phyloP scores from a whole-genome alignment of 2,113 vertebrate genomes.

The Python bivittatus region DNA sequence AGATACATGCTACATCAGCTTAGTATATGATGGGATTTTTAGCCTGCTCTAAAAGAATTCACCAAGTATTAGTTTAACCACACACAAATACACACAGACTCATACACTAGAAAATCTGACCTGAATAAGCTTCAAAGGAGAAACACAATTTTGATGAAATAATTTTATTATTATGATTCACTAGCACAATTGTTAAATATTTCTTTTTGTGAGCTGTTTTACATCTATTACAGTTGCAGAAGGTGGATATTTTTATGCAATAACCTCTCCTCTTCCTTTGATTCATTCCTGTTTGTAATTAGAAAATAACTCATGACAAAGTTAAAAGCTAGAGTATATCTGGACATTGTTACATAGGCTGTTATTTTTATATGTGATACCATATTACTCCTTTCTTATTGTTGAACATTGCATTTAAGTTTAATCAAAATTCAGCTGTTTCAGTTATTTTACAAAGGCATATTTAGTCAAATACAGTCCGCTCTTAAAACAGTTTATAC shows the following conservation, averaged over 20 bases:
- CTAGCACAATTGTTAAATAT: not conserved
- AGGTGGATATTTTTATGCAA: not conserved
- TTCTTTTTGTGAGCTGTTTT: constrained; percentile 5
- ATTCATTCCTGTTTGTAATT: constrained; percentile 12
- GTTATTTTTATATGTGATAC: constrained; percentile 19
- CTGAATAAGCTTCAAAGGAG: not conserved
- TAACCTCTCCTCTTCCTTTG: not conserved
- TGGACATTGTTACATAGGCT: not conserved
- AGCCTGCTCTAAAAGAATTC: not conserved
- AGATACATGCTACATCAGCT: not conserved
- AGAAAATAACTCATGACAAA: constrained; percentile 9
- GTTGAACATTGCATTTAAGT: constrained; percentile 32
- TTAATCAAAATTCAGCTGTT: constrained; percentile 29
- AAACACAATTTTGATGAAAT: constrained; percentile 8
- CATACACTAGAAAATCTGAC: not conserved
- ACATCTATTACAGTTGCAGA: not conserved
- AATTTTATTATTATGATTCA: constrained; percentile 45
- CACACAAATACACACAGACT: not conserved
- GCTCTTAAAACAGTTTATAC: constrained; percentile 10
- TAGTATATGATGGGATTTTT: not conserved
- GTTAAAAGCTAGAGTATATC: constrained; percentile 22
- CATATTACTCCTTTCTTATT: constrained; percentile 45
- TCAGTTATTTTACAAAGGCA: constrained; percentile 23
- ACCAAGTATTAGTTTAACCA: not conserved
- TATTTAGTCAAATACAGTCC: constrained; percentile 10